Conservation (phyloP, 2,113 vertebrate genomes). For the Verasper variegatus region DNA sequence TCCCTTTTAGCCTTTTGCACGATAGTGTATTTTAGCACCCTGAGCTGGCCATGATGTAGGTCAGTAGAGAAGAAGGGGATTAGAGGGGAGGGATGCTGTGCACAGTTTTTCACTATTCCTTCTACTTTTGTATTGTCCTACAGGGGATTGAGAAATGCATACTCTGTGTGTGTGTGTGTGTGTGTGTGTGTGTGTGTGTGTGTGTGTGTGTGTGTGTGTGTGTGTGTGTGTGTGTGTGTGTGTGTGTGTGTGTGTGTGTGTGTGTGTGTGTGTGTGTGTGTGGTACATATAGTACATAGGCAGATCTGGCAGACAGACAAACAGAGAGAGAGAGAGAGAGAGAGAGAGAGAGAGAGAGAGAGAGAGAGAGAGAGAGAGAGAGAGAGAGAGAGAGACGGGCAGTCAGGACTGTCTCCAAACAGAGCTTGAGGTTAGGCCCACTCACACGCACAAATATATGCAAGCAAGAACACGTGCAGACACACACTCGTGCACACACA, state of each 20-base stretch:
- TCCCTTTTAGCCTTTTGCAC: constrained; percentile 34
- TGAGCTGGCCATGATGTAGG: constrained; percentile 32
- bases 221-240: too few relatives aligned
- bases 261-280: not conserved
- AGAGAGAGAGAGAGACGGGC: constrained; percentile 33
- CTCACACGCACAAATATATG: constrained; percentile 62
- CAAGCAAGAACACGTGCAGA: constrained; percentile 58
- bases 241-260: too few relatives aligned
- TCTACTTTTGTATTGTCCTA: constrained; percentile 40
- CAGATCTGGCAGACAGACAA: constrained; percentile 53
- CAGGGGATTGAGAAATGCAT: constrained; percentile 53
- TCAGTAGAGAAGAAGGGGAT: constrained; percentile 38
- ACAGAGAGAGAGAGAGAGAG: constrained; percentile 36
- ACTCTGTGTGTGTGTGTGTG: constrained; percentile 22
- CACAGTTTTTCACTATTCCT: constrained; percentile 29
- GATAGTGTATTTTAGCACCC: constrained; percentile 41
- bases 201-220: too few relatives aligned
- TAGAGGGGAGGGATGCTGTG: constrained; percentile 29
- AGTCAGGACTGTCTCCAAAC: constrained; percentile 67
- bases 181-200: not conserved
- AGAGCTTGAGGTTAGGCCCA: constrained; percentile 66
- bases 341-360: constrained; percentile 36
- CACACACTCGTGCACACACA: constrained; percentile 39
- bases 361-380: constrained; percentile 37
- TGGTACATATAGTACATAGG: constrained; percentile 35